Evolutionary conservation across 2,797 vertebrate genomes (phyloP).

Genomic region (Gymnoscopelus microlampas): DNA sequence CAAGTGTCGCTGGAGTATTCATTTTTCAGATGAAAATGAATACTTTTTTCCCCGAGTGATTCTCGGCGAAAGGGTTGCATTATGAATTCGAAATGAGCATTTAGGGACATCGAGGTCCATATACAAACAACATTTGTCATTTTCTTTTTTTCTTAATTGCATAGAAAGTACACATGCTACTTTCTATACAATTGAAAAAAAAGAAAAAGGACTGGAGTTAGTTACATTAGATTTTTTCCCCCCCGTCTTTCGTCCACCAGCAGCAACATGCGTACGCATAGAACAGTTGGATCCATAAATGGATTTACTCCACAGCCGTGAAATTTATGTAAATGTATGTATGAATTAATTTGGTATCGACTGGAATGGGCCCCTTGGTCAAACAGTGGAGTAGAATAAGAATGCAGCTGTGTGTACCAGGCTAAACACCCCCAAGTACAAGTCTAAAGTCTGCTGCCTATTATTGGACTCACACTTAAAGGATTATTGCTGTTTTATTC

Average conservation of each 20-base stretch:
- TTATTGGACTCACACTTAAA: slow-evolving; percentile 60
- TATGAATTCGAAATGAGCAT: too few relatives aligned
- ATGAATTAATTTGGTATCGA: slow-evolving; percentile 71
- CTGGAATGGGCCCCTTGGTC: slow-evolving; percentile 55
- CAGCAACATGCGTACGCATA: slow-evolving; percentile 44
- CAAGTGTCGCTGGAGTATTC: too few relatives aligned
- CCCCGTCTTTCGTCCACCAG: slow-evolving; percentile 6
- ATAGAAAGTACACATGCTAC: neutral
- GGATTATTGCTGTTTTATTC: slow-evolving; percentile 61
- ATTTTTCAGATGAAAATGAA: too few relatives aligned
- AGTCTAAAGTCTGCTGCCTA: slow-evolving; percentile 69
- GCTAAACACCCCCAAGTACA: slow-evolving; percentile 47
- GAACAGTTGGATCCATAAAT: slow-evolving; percentile 70
- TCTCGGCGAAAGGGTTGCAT: too few relatives aligned
- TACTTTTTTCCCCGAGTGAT: too few relatives aligned
- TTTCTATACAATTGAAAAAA: slow-evolving; percentile 33
- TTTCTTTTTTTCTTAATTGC: too few relatives aligned
- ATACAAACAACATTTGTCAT: too few relatives aligned
- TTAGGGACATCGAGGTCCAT: too few relatives aligned
- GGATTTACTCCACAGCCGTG: slow-evolving; percentile 61
- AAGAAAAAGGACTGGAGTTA: slow-evolving; percentile 21
- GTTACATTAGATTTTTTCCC: slow-evolving; percentile 19
- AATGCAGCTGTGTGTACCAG: slow-evolving; percentile 36
- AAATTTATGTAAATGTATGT: slow-evolving; percentile 78
- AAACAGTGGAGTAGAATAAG: slow-evolving; percentile 60